Conservation (phyloP, 1,140 invertebrate genomes). For the Sipha flava region DNA sequence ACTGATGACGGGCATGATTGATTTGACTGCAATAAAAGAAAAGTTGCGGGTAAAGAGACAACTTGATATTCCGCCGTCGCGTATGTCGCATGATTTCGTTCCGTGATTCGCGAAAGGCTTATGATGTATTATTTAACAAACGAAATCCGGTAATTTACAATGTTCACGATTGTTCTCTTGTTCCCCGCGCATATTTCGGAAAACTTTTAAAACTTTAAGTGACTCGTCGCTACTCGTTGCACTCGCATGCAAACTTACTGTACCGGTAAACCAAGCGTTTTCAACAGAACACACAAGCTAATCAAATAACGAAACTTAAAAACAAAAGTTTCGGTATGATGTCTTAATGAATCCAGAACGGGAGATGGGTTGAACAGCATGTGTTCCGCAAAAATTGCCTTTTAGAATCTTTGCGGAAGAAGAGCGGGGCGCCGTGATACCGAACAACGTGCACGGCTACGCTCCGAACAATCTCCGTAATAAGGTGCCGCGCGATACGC, state of each 20-base stretch:
- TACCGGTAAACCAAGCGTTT: background rate
- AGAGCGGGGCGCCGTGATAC: too few species aligned
- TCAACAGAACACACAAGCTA: background rate
- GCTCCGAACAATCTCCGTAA: too few species aligned
- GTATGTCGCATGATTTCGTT: too few species aligned
- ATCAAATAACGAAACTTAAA: constrained; percentile 10
- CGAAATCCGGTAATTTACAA: background rate
- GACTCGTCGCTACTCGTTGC: background rate
- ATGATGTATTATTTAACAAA: background rate
- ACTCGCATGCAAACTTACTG: background rate
- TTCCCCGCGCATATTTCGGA: background rate
- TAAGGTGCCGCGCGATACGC: too few species aligned
- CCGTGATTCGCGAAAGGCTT: background rate
- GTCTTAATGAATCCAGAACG: background rate
- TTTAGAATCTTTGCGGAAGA: background rate
- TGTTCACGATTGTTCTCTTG: background rate
- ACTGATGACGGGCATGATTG: too few species aligned
- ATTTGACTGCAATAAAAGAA: too few species aligned
- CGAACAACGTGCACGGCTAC: too few species aligned
- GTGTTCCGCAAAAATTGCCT: background rate
- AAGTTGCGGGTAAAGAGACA: too few species aligned
- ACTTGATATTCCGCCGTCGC: too few species aligned
- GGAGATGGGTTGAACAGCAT: background rate
- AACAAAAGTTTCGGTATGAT: background rate
- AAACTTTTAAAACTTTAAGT: background rate